Evolutionary conservation across 2,888 invertebrate species (phyloP), one percentile per base, ranked within the genome.

Genomic region (Meteorus colon): DNA sequence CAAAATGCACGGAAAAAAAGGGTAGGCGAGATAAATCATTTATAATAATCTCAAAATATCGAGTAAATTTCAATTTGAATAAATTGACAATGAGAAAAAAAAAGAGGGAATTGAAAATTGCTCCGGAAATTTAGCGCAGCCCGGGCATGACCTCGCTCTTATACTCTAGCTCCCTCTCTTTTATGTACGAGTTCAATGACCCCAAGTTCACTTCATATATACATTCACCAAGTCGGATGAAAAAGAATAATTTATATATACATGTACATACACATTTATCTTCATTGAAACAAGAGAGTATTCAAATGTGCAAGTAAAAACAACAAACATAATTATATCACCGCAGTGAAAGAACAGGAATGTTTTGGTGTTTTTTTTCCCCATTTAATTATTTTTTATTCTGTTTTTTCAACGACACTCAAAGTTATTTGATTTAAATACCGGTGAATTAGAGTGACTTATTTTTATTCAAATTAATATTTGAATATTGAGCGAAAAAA

Each of bases 171-270:
- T 41, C 51, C 48, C 73, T 37, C 55, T 19, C 19, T 19, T 24
- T 55, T n/a, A 55, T 19, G 24, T 24, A 19, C 59, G 74, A 55
- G 80, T 76, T 80, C 79, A 75, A 74, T 75, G 81, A 81, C 78
- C 81, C 75, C 77, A 16, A 41, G 37, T 68, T 19, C 59, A 63
- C 24, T 75, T 29, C 73, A 29, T 41, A 73, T 29, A 55, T 34
- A n/a, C 29, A 29, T 24, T 29, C 62, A 16, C 12, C 31, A 62
- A 62, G 41, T 41, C 12, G 8, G 2, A 41, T 41, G 16, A 48
- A n/a, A 41, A 41, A 41, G 12, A 41, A 48, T n/a, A 48, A n/a
- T n/a, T 12, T 8, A 12, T 41, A n/a, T 24, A 45, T 45, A 45
- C 31, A 16, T n/a, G 16, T 14, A 41, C 4, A 41, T 14, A 41